Conservation (phyloP, 2,888 invertebrate genomes). For the Bombylius discolor region DNA sequence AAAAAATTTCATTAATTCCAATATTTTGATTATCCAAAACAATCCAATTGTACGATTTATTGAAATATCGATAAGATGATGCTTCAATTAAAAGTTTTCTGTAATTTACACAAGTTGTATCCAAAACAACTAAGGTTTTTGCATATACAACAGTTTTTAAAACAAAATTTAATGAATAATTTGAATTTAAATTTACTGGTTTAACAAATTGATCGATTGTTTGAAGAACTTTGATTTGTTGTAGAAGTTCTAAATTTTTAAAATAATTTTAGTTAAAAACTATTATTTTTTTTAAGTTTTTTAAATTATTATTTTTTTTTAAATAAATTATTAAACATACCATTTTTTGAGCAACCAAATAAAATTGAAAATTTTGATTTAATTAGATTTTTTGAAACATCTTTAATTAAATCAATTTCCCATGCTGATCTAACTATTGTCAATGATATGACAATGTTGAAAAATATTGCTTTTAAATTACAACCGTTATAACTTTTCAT, state of each 20-base stretch:
- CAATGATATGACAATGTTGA: no score
- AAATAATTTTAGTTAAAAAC: background rate
- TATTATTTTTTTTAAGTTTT: background rate
- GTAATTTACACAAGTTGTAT: background rate
- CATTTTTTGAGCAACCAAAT: slow-evolving; percentile 20
- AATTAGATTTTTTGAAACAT: slow-evolving; percentile 19
- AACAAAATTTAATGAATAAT: background rate
- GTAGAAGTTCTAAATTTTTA: background rate
- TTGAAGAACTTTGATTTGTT: background rate
- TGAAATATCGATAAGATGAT: slow-evolving; percentile 22
- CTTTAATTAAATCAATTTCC: slow-evolving; percentile 13
- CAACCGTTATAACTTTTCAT: no score
- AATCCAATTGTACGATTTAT: slow-evolving; percentile 32
- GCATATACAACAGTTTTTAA: background rate
- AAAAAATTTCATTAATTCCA: slow-evolving; percentile 14
- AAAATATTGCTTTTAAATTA: no score
- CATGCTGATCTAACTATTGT: background rate
- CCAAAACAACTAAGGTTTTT: slow-evolving; percentile 1
- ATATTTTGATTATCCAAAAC: slow-evolving; percentile 20
- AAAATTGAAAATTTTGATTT: slow-evolving; percentile 19
- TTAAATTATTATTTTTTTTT: background rate
- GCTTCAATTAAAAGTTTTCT: slow-evolving; percentile 8
- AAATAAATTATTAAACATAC: slow-evolving; percentile 2
- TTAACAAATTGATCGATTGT: background rate
- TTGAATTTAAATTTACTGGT: background rate